Evolutionary conservation across 2,797 vertebrate genomes (phyloP).

Genomic region (Staurois parvus): DNA sequence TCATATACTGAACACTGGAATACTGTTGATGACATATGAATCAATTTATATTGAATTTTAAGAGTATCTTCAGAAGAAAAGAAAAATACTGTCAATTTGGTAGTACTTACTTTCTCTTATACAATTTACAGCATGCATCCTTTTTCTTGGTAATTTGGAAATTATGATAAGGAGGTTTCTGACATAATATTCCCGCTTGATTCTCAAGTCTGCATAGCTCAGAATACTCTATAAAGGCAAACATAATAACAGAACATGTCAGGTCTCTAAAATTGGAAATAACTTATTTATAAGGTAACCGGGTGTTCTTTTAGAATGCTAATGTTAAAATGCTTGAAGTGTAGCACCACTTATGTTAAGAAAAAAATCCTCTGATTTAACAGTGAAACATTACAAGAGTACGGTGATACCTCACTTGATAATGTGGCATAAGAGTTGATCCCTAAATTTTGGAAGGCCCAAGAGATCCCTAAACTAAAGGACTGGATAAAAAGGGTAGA

Average conservation of each 20-base stretch:
- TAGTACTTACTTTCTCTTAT: slow-evolving; percentile 60
- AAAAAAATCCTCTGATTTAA: too few relatives aligned
- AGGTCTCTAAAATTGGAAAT: not conserved
- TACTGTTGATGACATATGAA: slow-evolving; percentile 36
- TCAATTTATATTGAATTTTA: slow-evolving; percentile 39
- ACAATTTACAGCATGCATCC: slow-evolving; percentile 58
- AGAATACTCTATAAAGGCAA: slow-evolving; percentile 68
- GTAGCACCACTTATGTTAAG: too few relatives aligned
- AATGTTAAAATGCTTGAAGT: too few relatives aligned
- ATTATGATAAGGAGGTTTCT: slow-evolving; percentile 58
- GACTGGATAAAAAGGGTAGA: too few relatives aligned
- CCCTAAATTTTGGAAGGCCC: too few relatives aligned
- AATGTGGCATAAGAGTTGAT: too few relatives aligned
- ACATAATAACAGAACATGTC: slow-evolving; percentile 65
- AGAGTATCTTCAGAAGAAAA: slow-evolving; percentile 26
- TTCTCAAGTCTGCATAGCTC: slow-evolving; percentile 66
- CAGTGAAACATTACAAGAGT: too few relatives aligned
- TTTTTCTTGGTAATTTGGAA: slow-evolving; percentile 59
- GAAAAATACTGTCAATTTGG: slow-evolving; percentile 23
- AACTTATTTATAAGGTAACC: too few relatives aligned
- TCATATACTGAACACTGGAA: slow-evolving; percentile 27
- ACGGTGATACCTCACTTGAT: too few relatives aligned
- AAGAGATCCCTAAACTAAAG: too few relatives aligned
- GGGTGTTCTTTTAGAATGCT: too few relatives aligned
- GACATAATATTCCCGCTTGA: slow-evolving; percentile 65